Base-by-base conservation (phyloP, 1,140 invertebrate genomes). In the Telenomus remus region DNA sequence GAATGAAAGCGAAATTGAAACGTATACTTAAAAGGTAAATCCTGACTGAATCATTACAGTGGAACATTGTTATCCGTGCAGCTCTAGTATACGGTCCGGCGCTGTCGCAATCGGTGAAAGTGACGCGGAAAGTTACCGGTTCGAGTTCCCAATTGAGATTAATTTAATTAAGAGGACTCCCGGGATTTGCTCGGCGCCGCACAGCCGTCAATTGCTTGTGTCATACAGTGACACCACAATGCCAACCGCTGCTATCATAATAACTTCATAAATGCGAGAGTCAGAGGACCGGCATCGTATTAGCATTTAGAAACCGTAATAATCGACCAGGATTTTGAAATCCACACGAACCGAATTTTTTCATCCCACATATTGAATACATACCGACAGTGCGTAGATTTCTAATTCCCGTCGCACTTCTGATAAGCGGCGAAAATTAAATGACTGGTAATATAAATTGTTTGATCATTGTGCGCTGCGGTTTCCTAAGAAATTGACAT, bases 101-200 rank as follows among this genome's bases (percentile, higher is more conserved):
- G 44, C 43, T 85, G 84, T 83, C 77, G 82, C 75, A 84, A 84
- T 56, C 76, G 81, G 84, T 85, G 85, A 86, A 85, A 86, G 84
- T 85, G 64, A 79, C 64, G 78, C 76, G 74, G 68, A 75, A 77
- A 77, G 53, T 73, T 72, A 65, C 64, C 70, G 63, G n/a, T 76
- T 80, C 76, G 49, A 77, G 69, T 70, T 78, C 63, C 64, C 79
- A 80, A 85, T 84, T 82, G 82, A 81, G 84, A 84, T 83, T 84
- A 81, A 84, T 82, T 84, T 82, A 85, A 86, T 86, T 85, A 83
- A 78, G 72, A 80, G 74, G 76, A 76, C 78, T 56, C 73, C 68
- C 59, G 61, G 27, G 61, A 54, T 50, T 63, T 47, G 60, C 48
- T 12, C 44, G 69, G 59, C 51, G 59, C 50, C 61, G 19, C 43